Conservation (phyloP, 1,140 invertebrate genomes). For the Schlechtendalia chinensis region DNA sequence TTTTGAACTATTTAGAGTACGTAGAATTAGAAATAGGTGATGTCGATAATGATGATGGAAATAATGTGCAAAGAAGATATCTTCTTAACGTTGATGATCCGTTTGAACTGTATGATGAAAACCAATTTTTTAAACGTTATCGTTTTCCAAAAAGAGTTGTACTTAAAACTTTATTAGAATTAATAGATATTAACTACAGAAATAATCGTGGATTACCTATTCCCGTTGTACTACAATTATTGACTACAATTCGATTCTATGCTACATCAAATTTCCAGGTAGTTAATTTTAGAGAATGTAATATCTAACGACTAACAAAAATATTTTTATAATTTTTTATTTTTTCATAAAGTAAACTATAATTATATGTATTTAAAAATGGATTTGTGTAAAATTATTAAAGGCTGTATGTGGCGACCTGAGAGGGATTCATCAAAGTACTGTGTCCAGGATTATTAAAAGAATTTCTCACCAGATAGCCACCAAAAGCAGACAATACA, state of each 20-base stretch:
- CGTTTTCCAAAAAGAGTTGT: constrained; percentile 23
- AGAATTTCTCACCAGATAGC: constrained; percentile 30
- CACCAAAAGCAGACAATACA: constrained; percentile 22
- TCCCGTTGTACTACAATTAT: constrained; percentile 10
- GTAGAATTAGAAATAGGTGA: neutral
- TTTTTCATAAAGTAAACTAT: no score
- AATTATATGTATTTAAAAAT: no score
- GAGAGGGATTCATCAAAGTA: constrained; percentile 17
- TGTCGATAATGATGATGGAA: neutral
- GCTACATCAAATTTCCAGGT: neutral
- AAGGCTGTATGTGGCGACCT: constrained; percentile 29
- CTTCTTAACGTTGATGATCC: constrained; percentile 6
- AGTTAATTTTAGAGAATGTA: neutral
- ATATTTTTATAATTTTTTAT: no score
- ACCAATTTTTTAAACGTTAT: constrained; percentile 23
- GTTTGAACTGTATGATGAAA: neutral
- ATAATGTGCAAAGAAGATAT: neutral
- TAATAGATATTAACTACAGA: constrained; percentile 7
- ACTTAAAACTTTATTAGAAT: neutral
- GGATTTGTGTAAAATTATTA: neutral
- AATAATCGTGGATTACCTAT: constrained; percentile 31
- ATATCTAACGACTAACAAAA: no score
- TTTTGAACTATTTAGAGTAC: neutral
- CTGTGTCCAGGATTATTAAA: constrained; percentile 47
- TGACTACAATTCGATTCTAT: constrained; percentile 23